Base-by-base conservation (phyloP, 2,888 invertebrate species). In the Agrochola litura region DNA sequence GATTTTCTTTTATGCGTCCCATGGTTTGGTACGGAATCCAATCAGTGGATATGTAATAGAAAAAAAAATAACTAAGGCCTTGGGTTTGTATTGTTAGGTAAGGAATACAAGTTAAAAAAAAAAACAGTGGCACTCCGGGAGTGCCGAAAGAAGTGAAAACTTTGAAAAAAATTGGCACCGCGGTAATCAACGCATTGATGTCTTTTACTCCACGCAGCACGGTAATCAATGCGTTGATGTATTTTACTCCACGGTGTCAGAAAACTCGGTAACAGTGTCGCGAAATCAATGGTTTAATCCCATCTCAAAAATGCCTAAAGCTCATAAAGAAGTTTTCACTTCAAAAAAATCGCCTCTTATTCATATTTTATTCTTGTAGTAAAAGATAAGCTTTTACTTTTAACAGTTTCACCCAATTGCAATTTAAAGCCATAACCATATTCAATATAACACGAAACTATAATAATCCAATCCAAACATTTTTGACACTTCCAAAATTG, bases 1-100 rank as follows among this genome's bases (percentile, higher is more conserved):
- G 77, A 90, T 90, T 93, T 92, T 89, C 84, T 90, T 91, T 89
- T 87, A 86, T 90, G 80, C 70, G 73, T 68, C 78, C 84, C 83
- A 81, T 88, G 85, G 86, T 87, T 88, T 89, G 84, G 82, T 82
- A 66, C 75, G 68, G 82, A 88, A 86, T 84, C 83, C 84, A 89
- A 89, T 89, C 84, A 89, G 80, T 49, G 82, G 61, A 81, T 77
- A 79, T 82, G 81, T 82, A 74, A 81, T 82, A 73, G 73, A 67
- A 68, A 73, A 84, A 56, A 72, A 81, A 77, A 81, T 60, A 60
- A 54, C 25, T 76, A 76, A 79, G 37, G 60, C 41, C 58, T 60
- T 49, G 43, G 46, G 43, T 25, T 69, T 58, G 46, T 86, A 72
- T 82, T 74, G 73, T 82, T 58, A 56, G 54, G 12, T 52, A 52